Conservation (phyloP, 2,113 vertebrate species). For the Pterocles orientalis region DNA sequence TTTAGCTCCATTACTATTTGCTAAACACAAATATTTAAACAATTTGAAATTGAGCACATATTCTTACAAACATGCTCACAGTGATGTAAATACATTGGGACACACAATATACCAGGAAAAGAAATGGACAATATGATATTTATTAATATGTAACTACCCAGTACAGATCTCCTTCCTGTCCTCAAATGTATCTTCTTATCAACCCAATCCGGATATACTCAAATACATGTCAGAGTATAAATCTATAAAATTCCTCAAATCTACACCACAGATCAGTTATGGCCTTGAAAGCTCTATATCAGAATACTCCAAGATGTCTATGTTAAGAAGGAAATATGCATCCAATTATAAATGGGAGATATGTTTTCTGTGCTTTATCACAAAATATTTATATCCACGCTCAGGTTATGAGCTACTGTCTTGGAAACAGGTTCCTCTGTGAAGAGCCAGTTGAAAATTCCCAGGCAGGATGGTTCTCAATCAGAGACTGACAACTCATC, state of each 20-base stretch:
- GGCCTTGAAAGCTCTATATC: background rate
- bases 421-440: background rate
- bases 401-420: background rate
- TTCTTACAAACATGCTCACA: background rate
- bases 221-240: background rate
- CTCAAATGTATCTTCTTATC: background rate
- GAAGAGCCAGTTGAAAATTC: background rate
- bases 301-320: background rate
- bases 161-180: background rate
- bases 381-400: background rate
- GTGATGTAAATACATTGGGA: background rate
- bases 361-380: background rate
- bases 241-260: background rate
- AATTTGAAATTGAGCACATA: background rate
- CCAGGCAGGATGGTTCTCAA: background rate
- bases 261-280: background rate
- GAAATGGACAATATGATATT: background rate
- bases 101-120: background rate
- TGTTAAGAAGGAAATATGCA: background rate
- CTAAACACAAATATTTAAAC: background rate
- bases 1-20: background rate
- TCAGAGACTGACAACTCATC: background rate
- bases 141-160: background rate
- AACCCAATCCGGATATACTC: background rate
- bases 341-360: background rate